Base-by-base conservation (phyloP, 92 coral and sea anemone species). In the Phymanthus crucifer region DNA sequence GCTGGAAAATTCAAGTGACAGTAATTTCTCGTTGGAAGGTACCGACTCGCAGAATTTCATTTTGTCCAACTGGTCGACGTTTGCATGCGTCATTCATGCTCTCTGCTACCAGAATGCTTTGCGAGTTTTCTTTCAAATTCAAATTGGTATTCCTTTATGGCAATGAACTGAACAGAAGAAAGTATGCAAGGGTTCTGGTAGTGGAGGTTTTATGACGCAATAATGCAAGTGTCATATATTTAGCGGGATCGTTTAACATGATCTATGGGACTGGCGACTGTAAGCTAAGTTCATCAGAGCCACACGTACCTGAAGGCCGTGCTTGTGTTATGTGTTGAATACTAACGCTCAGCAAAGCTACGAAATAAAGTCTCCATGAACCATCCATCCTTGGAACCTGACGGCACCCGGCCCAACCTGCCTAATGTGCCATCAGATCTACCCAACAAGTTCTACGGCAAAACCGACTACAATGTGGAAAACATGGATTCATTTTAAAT, bases 231-330 rank as follows among this genome's bases (percentile, higher is more conserved):
- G n/a, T n/a, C n/a, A n/a, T n/a, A n/a, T n/a, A n/a, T n/a, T n/a
- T n/a, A n/a, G n/a, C n/a, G n/a, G n/a, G n/a, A n/a, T n/a, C n/a
- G n/a, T n/a, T n/a, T n/a, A n/a, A n/a, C n/a, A n/a, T n/a, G n/a
- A n/a, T n/a, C n/a, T n/a, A n/a, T n/a, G n/a, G n/a, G n/a, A n/a
- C n/a, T n/a, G n/a, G n/a, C n/a, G n/a, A n/a, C n/a, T n/a, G n/a
- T n/a, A n/a, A n/a, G n/a, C n/a, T n/a, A n/a, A n/a, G n/a, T n/a
- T n/a, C n/a, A n/a, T n/a, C n/a, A n/a, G n/a, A n/a, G n/a, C n/a
- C n/a, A 61, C 34, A 26, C 68, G 32, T 61, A 61, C 68, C 68
- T 61, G 68, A 61, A 61, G 68, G 35, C 68, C 14, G 29, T 24
- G 68, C 68, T 29, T 61, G 68, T 24, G 33, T 27, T 17, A 61